These are phyloP conservation scores for Eurosta solidaginis DNA, from an alignment of 1,140 invertebrate species.

Conservation along the genomic window DNA sequence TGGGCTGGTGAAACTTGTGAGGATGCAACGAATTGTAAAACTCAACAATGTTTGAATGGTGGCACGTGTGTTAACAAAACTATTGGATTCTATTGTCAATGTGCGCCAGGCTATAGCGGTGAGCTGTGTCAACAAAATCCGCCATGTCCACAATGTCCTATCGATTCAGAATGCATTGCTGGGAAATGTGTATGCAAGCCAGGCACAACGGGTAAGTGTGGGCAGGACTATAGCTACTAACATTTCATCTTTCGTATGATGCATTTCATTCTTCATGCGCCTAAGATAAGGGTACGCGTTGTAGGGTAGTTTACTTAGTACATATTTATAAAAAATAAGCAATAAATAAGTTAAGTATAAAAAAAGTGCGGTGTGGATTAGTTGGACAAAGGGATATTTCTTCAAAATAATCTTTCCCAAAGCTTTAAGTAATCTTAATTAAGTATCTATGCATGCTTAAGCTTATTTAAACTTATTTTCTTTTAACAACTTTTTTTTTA, in stretches of 20 bases:
- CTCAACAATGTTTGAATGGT: constrained; percentile 67
- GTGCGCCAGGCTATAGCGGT: constrained; percentile 72
- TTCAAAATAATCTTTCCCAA: neutral
- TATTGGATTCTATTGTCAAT: constrained; percentile 70
- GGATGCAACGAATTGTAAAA: constrained; percentile 63
- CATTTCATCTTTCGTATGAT: neutral
- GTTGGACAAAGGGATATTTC: neutral
- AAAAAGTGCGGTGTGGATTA: neutral
- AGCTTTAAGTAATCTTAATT: neutral
- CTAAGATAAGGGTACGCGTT: neutral
- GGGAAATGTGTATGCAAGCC: constrained; percentile 68
- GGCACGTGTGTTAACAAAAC: constrained; percentile 68
- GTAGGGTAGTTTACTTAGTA: neutral
- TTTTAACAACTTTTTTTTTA: neutral
- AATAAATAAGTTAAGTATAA: neutral
- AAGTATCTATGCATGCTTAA: neutral
- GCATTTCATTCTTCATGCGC: constrained; percentile 4
- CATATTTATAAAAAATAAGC: neutral
- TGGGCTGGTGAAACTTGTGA: constrained; percentile 77
- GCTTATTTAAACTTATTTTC: too few relatives aligned
- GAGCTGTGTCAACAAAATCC: constrained; percentile 54
- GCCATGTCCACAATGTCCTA: constrained; percentile 54
- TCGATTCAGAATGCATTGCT: constrained; percentile 55
- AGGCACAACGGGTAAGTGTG: constrained; percentile 67
- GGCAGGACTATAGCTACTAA: neutral